These are phyloP conservation scores for Cryptus viduatorius DNA, from an alignment of 2,888 invertebrate genomes.

Conservation along the genomic window DNA sequence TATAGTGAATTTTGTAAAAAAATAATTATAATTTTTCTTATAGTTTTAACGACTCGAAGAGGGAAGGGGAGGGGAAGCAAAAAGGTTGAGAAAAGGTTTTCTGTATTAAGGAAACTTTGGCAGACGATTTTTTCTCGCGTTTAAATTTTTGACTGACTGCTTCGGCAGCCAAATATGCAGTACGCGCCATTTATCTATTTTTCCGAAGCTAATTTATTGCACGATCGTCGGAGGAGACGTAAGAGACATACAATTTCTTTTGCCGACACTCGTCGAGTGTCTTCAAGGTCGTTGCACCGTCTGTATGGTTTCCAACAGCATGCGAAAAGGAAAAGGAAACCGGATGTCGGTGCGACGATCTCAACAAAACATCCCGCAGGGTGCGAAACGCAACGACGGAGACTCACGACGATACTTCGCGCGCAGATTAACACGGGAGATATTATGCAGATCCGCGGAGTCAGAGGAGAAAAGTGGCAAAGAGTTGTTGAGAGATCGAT, in stretches of 20 bases:
- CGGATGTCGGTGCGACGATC: constrained; percentile 35
- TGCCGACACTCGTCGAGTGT: background rate
- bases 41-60: no score
- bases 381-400: constrained; percentile 12
- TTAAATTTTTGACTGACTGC: no score
- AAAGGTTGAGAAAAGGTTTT: no score
- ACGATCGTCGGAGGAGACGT: background rate
- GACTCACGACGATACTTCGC: constrained; percentile 9
- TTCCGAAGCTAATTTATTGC: background rate
- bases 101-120: no score
- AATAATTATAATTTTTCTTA: no score
- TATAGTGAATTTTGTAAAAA: background rate
- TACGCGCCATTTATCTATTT: background rate
- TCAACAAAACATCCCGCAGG: constrained; percentile 31
- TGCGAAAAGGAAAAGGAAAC: constrained; percentile 28
- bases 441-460: constrained; percentile 34
- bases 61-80: no score
- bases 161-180: no score
- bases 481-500: constrained; percentile 36
- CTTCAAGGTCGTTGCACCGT: background rate
- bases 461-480: background rate
- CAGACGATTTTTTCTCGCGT: no score
- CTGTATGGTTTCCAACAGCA: background rate
- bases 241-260: background rate
- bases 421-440: constrained; percentile 30